Conservation (phyloP, 1,140 invertebrate species). For the Papilio helenus region DNA sequence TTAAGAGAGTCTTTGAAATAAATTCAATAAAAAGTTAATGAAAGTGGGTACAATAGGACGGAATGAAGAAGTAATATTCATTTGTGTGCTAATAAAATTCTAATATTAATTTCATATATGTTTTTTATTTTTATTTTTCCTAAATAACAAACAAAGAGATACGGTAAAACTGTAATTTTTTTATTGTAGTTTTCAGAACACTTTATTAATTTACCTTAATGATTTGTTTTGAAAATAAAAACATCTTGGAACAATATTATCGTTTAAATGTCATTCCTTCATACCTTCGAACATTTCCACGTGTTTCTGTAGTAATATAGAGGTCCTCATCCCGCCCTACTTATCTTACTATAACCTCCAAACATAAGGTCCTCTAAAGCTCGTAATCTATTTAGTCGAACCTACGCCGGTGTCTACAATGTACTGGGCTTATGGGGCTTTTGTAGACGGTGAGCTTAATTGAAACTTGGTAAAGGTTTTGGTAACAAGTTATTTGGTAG, state of each 20-base stretch:
- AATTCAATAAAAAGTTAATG: not conserved
- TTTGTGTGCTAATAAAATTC: too few species aligned
- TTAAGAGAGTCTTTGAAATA: not conserved
- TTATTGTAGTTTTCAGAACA: too few species aligned
- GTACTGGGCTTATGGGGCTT: constrained; percentile 57
- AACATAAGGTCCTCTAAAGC: constrained; percentile 45
- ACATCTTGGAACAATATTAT: not conserved
- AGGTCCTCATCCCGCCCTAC: constrained; percentile 24
- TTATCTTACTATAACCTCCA: constrained; percentile 25
- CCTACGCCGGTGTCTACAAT: constrained; percentile 60
- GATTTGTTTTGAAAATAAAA: too few species aligned
- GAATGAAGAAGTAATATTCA: not conserved
- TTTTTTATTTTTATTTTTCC: too few species aligned
- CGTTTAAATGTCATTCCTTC: not conserved
- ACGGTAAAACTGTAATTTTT: too few species aligned
- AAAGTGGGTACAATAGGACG: not conserved
- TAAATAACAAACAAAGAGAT: too few species aligned
- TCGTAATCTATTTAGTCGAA: constrained; percentile 61
- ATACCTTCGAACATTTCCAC: constrained; percentile 6
- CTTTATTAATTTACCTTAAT: too few species aligned
- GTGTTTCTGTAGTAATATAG: constrained; percentile 9
- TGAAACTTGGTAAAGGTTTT: constrained; percentile 65
- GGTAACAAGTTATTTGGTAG: constrained; percentile 63
- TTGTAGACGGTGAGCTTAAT: constrained; percentile 63
- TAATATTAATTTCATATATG: too few species aligned